Percentiles rank a stretch among this genome's conserved stretches.
Conservation (phyloP, 2,888 invertebrate species). For the Rhogogaster chlorosoma region DNA sequence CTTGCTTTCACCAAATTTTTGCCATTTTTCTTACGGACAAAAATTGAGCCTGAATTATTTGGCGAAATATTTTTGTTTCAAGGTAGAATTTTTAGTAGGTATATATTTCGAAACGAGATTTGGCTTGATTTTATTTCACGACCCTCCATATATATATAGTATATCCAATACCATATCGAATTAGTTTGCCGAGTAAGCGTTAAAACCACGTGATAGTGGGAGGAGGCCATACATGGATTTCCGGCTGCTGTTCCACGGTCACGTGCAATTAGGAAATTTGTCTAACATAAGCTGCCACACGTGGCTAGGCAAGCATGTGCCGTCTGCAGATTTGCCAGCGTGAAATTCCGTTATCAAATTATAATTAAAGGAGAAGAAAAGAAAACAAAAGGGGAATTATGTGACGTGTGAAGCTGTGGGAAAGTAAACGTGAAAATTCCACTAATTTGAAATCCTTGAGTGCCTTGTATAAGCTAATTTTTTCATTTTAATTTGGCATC, state of each 20-base stretch:
- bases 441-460: background rate
- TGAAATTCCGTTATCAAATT: constrained; percentile 37
- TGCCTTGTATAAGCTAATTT: background rate
- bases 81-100: background rate
- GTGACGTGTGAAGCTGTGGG: background rate
- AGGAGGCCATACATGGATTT: constrained; percentile 25
- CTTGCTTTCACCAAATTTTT: background rate
- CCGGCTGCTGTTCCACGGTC: constrained; percentile 26
- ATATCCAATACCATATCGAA: constrained; percentile 1
- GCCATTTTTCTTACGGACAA: background rate
- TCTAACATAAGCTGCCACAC: constrained; percentile 22
- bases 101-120: background rate
- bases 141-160: background rate
- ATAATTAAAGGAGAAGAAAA: background rate
- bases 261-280: constrained; percentile 44
- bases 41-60: background rate
- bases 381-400: background rate
- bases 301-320: constrained; percentile 19
- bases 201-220: constrained; percentile 7
- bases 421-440: background rate
- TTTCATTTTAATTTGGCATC: background rate
- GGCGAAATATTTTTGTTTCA: background rate
- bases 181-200: constrained; percentile 7
- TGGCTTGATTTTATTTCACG: background rate
- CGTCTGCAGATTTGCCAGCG: background rate